Conservation (phyloP, 2,113 vertebrate species). For the Cynopterus brachyotis region DNA sequence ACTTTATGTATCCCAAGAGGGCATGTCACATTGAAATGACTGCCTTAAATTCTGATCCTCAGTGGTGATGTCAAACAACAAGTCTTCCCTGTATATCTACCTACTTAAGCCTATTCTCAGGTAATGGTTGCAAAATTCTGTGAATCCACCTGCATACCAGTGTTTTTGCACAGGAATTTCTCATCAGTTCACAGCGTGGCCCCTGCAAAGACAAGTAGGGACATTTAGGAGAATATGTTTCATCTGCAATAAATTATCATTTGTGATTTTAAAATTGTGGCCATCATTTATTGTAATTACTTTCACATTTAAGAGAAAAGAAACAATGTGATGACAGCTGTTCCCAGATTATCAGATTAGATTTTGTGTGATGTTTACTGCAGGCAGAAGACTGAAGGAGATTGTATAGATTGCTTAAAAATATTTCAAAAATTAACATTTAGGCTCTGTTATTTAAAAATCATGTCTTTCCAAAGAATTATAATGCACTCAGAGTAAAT, state of each 20-base stretch:
- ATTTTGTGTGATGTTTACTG: slow-evolving; percentile 46
- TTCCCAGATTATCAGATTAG: slow-evolving; percentile 56
- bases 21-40: slow-evolving; percentile 74
- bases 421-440: neutral
- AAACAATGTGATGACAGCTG: slow-evolving; percentile 57
- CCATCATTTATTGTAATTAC: slow-evolving; percentile 62
- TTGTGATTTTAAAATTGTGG: slow-evolving; percentile 60
- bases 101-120: slow-evolving; percentile 46
- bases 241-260: slow-evolving; percentile 74
- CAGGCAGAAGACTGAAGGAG: slow-evolving; percentile 1
- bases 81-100: neutral
- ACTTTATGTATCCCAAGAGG: slow-evolving; percentile 76
- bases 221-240: slow-evolving; percentile 62
- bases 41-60: slow-evolving; percentile 59
- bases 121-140: slow-evolving; percentile 43
- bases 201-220: slow-evolving; percentile 61
- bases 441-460: neutral
- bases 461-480: neutral
- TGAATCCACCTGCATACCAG: slow-evolving; percentile 6
- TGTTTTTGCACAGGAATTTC: slow-evolving; percentile 69
- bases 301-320: slow-evolving; percentile 65
- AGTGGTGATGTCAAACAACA: neutral
- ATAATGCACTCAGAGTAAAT: slow-evolving; percentile 64
- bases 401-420: slow-evolving; percentile 38
- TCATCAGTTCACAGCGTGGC: slow-evolving; percentile 57